Evolutionary conservation across 2,113 vertebrate genomes (phyloP).

Genomic region (Hymenochirus boettgeri): DNA sequence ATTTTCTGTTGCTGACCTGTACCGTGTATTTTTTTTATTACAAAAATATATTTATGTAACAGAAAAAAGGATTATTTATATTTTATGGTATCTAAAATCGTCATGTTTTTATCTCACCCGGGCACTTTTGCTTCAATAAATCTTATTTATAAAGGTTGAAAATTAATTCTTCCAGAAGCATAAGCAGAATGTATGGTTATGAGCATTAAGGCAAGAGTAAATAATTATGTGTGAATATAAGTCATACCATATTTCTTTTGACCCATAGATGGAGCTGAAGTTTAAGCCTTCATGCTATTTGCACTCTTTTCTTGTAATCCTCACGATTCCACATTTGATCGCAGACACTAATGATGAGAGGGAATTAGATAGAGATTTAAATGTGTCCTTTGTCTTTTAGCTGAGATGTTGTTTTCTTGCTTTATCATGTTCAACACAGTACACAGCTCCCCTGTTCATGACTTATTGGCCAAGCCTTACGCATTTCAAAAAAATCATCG

Average conservation of each 20-base stretch:
- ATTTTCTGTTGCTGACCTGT: too few species aligned
- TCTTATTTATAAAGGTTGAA: too few species aligned
- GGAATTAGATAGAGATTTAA: conserved; percentile 8
- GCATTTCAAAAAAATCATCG: conserved; percentile 18
- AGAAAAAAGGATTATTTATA: too few species aligned
- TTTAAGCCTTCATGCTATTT: conserved; percentile 6
- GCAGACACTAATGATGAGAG: conserved; percentile 26
- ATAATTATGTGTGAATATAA: too few species aligned
- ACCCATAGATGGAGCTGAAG: conserved; percentile 34
- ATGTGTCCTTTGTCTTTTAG: conserved; percentile 24
- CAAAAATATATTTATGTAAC: too few species aligned
- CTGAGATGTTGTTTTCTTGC: conserved; percentile 25
- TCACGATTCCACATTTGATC: conserved; percentile 20
- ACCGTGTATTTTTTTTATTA: too few species aligned
- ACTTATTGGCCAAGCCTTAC: conserved; percentile 16
- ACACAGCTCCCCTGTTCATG: conserved; percentile 16
- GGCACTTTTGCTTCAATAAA: too few species aligned
- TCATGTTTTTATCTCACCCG: too few species aligned
- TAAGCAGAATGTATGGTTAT: too few species aligned
- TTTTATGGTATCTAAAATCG: too few species aligned
- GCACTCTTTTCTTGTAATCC: background rate
- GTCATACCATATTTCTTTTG: background rate
- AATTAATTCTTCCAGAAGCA: too few species aligned
- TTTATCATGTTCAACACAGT: conserved; percentile 26
- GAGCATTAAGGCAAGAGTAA: too few species aligned